Percentiles rank a stretch among this genome's conserved stretches.
These are phyloP conservation scores for Lypha dubia DNA, from an alignment of 2,888 invertebrate genomes.

Conservation along the genomic window DNA sequence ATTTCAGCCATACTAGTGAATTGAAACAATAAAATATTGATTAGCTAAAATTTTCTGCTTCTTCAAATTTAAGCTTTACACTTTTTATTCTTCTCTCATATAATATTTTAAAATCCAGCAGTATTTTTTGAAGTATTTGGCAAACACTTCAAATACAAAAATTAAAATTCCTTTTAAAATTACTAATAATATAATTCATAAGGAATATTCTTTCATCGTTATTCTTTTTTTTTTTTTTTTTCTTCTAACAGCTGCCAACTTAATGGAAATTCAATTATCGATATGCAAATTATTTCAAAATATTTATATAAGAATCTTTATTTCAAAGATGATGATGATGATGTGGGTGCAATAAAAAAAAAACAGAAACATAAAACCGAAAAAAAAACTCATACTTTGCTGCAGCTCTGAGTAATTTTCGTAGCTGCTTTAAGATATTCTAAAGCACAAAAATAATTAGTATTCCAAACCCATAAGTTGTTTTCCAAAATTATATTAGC, in stretches of 20 bases:
- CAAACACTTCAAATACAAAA: slow-evolving; percentile 15
- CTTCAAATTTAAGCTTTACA: too few species aligned
- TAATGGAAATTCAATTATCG: slow-evolving; percentile 62
- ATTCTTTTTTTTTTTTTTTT: too few species aligned
- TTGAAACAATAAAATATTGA: background rate
- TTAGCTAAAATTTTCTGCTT: background rate
- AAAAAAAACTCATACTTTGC: background rate
- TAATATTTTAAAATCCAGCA: background rate
- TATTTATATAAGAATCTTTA: slow-evolving; percentile 49
- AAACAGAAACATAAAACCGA: background rate
- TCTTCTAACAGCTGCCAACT: too few species aligned
- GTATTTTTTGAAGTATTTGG: background rate
- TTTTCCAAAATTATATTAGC: slow-evolving; percentile 25
- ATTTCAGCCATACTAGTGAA: too few species aligned
- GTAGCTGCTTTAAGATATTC: slow-evolving; percentile 4
- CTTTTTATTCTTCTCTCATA: too few species aligned
- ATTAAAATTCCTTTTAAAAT: background rate
- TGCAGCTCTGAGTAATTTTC: slow-evolving; percentile 11
- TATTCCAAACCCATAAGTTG: slow-evolving; percentile 56
- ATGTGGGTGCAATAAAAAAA: background rate
- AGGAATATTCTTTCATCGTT: background rate
- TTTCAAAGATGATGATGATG: background rate
- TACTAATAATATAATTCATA: slow-evolving; percentile 30
- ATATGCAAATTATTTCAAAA: slow-evolving; percentile 60
- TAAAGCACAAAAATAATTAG: slow-evolving; percentile 50